Base-by-base conservation (phyloP, 2,888 invertebrate genomes). In the Parascotia fuliginaria region DNA sequence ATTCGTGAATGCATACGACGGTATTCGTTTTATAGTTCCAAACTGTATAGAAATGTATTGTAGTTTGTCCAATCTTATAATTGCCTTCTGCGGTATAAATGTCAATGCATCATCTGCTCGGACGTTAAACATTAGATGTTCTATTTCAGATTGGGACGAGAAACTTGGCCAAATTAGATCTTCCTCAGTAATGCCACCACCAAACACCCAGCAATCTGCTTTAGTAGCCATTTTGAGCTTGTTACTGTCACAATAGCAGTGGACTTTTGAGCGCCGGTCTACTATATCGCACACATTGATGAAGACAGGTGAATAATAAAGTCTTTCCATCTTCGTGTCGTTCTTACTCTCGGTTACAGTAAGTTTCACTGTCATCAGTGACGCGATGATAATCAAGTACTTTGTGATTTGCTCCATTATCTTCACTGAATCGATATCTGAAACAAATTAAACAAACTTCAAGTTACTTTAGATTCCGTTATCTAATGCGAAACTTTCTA, bases 161-260 rank as follows among this genome's bases (percentile, higher is more conserved):
- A 96, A 96, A 64, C 94, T 93, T 3, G 93, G 93, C 96, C 97
- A 97, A 48, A 95, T 93, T 2, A 94, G 93, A 70, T 96, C 95
- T 52, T 95, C 95, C 64, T 93, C 93, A 0, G 94, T 92, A 57
- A 95, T 92, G 9, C 89, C 89, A 3, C 89, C 92, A 13, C 85
- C 81, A 77, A 96, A 95, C 11, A 97, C 93, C 94, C 95, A 94
- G 72, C 97, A 97, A 70, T 95, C 96, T 1, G 95, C 96, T 63
- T 94, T 94, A 1, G 94, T 94, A 0, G 95, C 95, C 70, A 85
- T 77, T 73, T 89, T 88, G 1, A 83, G 83, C 53, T 87, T 86
- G 45, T 83, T 89, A 58, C 81, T 90, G 67, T 91, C 90, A 60
- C 92, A 92, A 67, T 92, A 92, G 70, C 92, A 92, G 56, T 92